A percentile compares a stretch with the other conserved stretches of the same genome.
Evolutionary conservation across 2,888 invertebrate species (phyloP).

Genomic region (Pantelozetes paolii): DNA sequence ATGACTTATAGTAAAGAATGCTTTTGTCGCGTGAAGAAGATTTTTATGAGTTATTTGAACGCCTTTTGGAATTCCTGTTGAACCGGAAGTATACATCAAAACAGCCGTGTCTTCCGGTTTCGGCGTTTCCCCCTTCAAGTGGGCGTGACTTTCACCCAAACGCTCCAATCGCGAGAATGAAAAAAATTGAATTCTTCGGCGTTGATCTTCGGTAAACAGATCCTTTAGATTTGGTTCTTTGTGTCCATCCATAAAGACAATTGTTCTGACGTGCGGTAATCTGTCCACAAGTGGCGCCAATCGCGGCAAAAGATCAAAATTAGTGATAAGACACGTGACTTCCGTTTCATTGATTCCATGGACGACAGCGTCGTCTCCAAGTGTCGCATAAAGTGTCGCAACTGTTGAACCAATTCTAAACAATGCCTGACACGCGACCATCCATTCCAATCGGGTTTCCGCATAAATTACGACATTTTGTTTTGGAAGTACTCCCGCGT

Average conservation of each 20-base stretch:
- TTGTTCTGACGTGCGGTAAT: conserved; percentile 67
- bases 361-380: conserved; percentile 75
- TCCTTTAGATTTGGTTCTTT: background rate
- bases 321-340: conserved; percentile 69
- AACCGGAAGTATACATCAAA: conserved; percentile 98
- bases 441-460: conserved; percentile 97
- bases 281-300: conserved; percentile 63
- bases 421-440: conserved; percentile 90
- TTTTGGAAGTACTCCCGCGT: conserved; percentile 65
- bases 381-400: conserved; percentile 93
- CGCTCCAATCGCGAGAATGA: conserved; percentile 67
- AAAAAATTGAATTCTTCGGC: conserved; percentile 45
- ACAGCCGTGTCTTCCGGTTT: conserved; percentile 73
- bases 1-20: conserved; percentile 42
- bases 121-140: conserved; percentile 57
- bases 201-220: conserved; percentile 26
- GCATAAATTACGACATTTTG: conserved; percentile 87
- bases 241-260: conserved; percentile 52
- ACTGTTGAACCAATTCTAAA: conserved; percentile 73
- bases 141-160: conserved; percentile 58
- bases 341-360: conserved; percentile 87
- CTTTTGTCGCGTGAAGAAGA: conserved; percentile 47
- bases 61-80: conserved; percentile 55
- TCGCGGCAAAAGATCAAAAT: conserved; percentile 84
- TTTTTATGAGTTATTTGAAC: conserved; percentile 48